Percentiles rank a stretch among this genome's conserved stretches.
Evolutionary conservation across 2,888 invertebrate genomes (phyloP).

Genomic region (Eulithis prunata): DNA sequence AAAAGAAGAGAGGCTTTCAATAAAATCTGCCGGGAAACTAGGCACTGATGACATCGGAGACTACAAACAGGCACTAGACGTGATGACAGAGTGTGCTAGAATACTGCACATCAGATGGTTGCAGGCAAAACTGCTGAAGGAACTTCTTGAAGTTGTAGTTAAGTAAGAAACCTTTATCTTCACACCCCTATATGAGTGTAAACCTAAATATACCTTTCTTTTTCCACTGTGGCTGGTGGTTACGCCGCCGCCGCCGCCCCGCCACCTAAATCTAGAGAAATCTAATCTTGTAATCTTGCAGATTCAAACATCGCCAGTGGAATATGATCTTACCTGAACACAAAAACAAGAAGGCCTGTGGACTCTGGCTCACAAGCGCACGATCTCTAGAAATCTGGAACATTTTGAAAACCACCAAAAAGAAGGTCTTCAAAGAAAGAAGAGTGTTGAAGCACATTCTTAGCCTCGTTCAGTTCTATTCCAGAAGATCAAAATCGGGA

Average conservation of each 20-base stretch:
- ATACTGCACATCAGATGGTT: conserved; percentile 66
- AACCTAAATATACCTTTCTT: too few species aligned
- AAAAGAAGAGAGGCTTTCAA: conserved; percentile 46
- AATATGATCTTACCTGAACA: conserved; percentile 69
- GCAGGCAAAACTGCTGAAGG: conserved; percentile 63
- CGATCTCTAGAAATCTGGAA: conserved; percentile 72
- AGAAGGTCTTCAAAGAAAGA: conserved; percentile 54
- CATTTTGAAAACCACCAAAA: conserved; percentile 55
- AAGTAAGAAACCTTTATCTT: conserved; percentile 49
- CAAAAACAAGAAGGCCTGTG: conserved; percentile 53
- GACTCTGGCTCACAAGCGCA: conserved; percentile 63
- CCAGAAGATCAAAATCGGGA: conserved; percentile 39
- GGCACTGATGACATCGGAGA: conserved; percentile 52
- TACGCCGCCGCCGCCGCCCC: too few species aligned
- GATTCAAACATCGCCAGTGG: conserved; percentile 71
- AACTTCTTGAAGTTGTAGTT: conserved; percentile 57
- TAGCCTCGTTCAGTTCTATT: conserved; percentile 62
- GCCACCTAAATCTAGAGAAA: too few species aligned
- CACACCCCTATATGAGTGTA: too few species aligned
- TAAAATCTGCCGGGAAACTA: conserved; percentile 46
- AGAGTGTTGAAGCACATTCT: conserved; percentile 60
- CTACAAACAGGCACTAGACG: conserved; percentile 60
- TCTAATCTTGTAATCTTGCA: conserved; percentile 35
- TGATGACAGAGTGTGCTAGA: conserved; percentile 67
- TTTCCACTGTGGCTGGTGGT: too few species aligned